Conservation (phyloP, 2,113 vertebrate species). For the Clarias magur region DNA sequence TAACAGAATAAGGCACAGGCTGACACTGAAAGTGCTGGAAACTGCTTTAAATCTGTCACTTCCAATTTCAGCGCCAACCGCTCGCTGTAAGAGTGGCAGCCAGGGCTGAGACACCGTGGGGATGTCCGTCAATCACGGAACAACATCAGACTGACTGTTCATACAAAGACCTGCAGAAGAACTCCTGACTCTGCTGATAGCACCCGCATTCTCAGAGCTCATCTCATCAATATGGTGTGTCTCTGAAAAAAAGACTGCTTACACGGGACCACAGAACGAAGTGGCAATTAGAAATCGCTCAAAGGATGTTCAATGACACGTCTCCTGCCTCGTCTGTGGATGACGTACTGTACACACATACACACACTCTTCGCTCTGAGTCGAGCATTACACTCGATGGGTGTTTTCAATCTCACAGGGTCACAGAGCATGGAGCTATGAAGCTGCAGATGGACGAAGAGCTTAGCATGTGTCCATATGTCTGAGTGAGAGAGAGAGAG, state of each 20-base stretch:
- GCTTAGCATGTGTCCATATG: neutral
- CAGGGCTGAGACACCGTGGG: neutral
- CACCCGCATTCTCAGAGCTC: neutral
- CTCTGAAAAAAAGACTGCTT: neutral
- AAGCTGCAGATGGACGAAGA: conserved; percentile 11
- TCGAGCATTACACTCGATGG: conserved; percentile 31
- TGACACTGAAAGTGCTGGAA: conserved; percentile 17
- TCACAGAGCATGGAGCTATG: conserved; percentile 14
- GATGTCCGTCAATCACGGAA: conserved; percentile 24
- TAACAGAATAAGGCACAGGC: neutral
- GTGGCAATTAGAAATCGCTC: conserved; percentile 2
- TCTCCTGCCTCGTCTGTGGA: neutral
- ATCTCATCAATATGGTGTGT: conserved; percentile 14
- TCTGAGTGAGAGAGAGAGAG: neutral
- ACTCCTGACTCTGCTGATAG: neutral
- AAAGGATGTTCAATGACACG: conserved; percentile 11
- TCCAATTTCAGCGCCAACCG: conserved; percentile 12
- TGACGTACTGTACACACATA: conserved; percentile 21
- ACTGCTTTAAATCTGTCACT: conserved; percentile 29
- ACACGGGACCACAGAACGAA: neutral
- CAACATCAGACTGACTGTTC: conserved; percentile 13
- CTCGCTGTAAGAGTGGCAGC: conserved; percentile 20
- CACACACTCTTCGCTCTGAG: conserved; percentile 5
- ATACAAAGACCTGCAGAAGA: neutral
- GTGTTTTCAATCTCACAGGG: conserved; percentile 32